Percentiles rank a stretch among this genome's conserved stretches.
These are phyloP conservation scores for Heterochromis multidens DNA, from an alignment of 2,113 vertebrate species.

Conservation along the genomic window DNA sequence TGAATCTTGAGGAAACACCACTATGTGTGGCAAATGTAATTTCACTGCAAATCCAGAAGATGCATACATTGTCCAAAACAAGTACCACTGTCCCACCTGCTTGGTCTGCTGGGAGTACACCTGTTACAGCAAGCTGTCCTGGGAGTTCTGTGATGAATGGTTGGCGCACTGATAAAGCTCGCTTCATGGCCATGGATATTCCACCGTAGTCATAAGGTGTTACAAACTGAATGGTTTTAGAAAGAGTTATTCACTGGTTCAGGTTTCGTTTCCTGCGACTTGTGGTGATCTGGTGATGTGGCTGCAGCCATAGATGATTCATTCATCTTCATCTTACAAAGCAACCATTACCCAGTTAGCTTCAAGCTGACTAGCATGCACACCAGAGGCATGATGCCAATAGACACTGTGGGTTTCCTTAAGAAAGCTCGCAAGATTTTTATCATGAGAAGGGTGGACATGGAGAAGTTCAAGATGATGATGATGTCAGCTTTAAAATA, in stretches of 20 bases:
- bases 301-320: slow-evolving; percentile 74
- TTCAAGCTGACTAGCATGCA: slow-evolving; percentile 72
- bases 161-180: slow-evolving; percentile 74
- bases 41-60: slow-evolving; percentile 79
- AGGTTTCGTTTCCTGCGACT: slow-evolving; percentile 77
- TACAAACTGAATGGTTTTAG: not conserved
- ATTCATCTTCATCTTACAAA: slow-evolving; percentile 59
- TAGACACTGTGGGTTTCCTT: slow-evolving; percentile 65
- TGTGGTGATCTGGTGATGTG: slow-evolving; percentile 78
- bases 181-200: slow-evolving; percentile 67
- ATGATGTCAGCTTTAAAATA: slow-evolving; percentile 75
- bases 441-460: slow-evolving; percentile 74
- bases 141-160: slow-evolving; percentile 77
- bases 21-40: slow-evolving; percentile 75
- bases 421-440: slow-evolving; percentile 62
- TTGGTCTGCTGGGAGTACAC: slow-evolving; percentile 81
- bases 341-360: slow-evolving; percentile 46
- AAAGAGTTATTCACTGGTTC: slow-evolving; percentile 45
- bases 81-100: slow-evolving; percentile 75
- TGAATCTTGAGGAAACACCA: slow-evolving; percentile 75
- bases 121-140: slow-evolving; percentile 69
- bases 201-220: slow-evolving; percentile 45
- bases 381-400: slow-evolving; percentile 76
- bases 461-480: slow-evolving; percentile 71
- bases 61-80: slow-evolving; percentile 77